Base-by-base conservation (phyloP, 2,888 invertebrate genomes). In the Dichetophora obliterata region DNA sequence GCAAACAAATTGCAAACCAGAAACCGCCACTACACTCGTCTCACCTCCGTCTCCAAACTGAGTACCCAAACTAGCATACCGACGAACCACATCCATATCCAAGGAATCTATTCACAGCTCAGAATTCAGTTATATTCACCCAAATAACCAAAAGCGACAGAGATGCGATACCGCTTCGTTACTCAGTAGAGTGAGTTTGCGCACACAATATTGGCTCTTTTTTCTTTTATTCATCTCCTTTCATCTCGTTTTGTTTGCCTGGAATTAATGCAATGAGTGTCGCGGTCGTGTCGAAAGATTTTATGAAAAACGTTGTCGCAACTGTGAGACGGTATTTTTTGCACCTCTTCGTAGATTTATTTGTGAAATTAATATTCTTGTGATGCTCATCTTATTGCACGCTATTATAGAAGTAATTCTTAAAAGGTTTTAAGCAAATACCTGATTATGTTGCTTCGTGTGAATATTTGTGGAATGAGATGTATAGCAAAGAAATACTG, bases 351-450 rank as follows among this genome's bases (percentile, higher is more conserved):
- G 48, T 9, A 43, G 22, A 27, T 14, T 66, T 65, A 76, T 75
- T 77, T 79, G 75, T 75, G 66, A 80, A 83, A 85, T 85, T 84
- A 84, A 85, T 84, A 84, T 85, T 82, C 85, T 82, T 79, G 81
- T 52, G 37, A 52, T 31, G 27, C 72, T 48, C 43, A 34, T 14
- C 27, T 22, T 24, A 11, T 31, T 27, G 52, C 48, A 37, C 11
- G 81, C 81, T 84, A 85, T 85, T 85, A 85, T 84, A 84, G 85
- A 84, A 82, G 84, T 83, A 85, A 84, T 85, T 85, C 84, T 84
- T 83, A 82, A 82, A 78, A 81, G 80, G 79, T 81, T 81, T 79
- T 82, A 78, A 80, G 73, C 71, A 74, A 79, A 77, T 79, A 72
- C 52, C 70, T 54, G 59, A 66, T 71, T 59, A 48, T 52, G 24